A percentile compares a stretch with the other conserved stretches of the same genome.
These are phyloP conservation scores for Thecocarcelia acutangulata DNA, from an alignment of 2,888 invertebrate genomes.

Conservation along the genomic window DNA sequence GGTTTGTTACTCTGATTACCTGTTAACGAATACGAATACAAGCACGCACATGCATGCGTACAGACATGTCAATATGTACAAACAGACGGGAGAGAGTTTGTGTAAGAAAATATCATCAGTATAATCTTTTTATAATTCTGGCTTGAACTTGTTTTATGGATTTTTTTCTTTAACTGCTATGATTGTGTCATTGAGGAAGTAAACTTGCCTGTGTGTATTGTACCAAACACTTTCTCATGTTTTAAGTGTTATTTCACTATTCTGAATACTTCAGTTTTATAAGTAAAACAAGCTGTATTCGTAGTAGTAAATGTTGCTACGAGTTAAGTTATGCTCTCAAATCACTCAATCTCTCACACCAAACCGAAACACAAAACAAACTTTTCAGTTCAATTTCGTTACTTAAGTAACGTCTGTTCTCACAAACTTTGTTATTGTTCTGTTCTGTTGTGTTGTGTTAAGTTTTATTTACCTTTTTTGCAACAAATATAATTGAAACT, in stretches of 20 bases:
- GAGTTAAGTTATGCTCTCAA: neutral
- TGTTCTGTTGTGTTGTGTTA: constrained; percentile 15
- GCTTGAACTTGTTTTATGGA: constrained; percentile 3
- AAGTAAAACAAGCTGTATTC: constrained; percentile 16
- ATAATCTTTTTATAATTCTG: constrained; percentile 21
- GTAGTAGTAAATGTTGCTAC: neutral
- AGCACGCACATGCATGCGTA: constrained; percentile 1
- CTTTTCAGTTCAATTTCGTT: constrained; percentile 57
- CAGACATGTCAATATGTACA: neutral
- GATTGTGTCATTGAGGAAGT: constrained; percentile 10
- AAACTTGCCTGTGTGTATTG: neutral
- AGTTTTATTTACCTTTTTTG: constrained; percentile 38
- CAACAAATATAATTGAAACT: constrained; percentile 59
- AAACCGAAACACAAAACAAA: constrained; percentile 20
- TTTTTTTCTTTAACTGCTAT: constrained; percentile 20
- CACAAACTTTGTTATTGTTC: constrained; percentile 19
- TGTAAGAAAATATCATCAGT: constrained; percentile 40
- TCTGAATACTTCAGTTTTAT: constrained; percentile 4
- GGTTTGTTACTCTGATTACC: constrained; percentile 5
- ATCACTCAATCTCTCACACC: neutral
- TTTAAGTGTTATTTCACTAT: constrained; percentile 37
- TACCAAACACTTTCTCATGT: constrained; percentile 17
- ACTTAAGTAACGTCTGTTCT: constrained; percentile 44
- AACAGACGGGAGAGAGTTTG: constrained; percentile 8
- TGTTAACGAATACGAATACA: constrained; percentile 16